Evolutionary conservation across 2,888 invertebrate species (phyloP).

Genomic region (Philereme vetulata): DNA sequence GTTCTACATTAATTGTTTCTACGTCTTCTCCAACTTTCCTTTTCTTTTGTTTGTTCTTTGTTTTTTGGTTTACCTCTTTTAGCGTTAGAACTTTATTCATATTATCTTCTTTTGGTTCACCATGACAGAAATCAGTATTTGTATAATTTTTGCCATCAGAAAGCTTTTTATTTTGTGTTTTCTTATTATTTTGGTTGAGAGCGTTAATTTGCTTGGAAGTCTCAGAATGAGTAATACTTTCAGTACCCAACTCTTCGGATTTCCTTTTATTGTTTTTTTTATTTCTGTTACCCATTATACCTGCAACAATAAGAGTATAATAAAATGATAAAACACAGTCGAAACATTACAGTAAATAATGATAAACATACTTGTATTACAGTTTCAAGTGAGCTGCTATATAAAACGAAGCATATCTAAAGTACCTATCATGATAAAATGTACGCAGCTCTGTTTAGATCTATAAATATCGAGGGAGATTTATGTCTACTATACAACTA

Average conservation of each 20-base stretch:
- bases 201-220: not conserved
- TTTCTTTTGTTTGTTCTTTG: slow-evolving; percentile 10
- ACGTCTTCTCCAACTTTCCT: not conserved
- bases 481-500: not conserved
- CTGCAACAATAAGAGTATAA: slow-evolving; percentile 9
- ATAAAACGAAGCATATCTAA: too few relatives aligned
- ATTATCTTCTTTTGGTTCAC: not conserved
- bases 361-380: too few relatives aligned
- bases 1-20: not conserved
- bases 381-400: too few relatives aligned
- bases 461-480: slow-evolving; percentile 4
- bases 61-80: not conserved
- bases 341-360: too few relatives aligned
- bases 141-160: not conserved
- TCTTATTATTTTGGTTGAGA: not conserved
- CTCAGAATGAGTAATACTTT: not conserved
- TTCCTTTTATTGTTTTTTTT: slow-evolving; percentile 9
- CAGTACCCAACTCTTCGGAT: not conserved
- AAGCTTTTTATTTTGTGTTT: not conserved
- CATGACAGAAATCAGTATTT: not conserved
- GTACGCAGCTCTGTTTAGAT: not conserved
- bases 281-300: slow-evolving; percentile 17
- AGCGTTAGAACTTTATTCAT: not conserved
- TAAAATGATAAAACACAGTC: too few relatives aligned
- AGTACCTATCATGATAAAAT: slow-evolving; percentile 1